These are phyloP conservation scores for Popillia japonica DNA, from an alignment of 1,140 invertebrate species.

Conservation along the genomic window DNA sequence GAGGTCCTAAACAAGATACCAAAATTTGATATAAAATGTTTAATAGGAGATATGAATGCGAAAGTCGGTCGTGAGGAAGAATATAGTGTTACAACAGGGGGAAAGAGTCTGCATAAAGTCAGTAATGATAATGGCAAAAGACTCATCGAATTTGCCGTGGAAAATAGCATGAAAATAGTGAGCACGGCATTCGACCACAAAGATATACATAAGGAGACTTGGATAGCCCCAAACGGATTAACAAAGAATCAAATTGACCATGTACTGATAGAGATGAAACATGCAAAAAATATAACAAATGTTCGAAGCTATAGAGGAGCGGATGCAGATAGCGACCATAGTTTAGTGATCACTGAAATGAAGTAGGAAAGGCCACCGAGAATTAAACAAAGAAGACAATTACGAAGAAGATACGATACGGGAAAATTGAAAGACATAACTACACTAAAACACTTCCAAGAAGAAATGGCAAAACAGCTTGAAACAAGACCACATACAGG, in stretches of 20 bases:
- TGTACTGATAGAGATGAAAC: constrained; percentile 39
- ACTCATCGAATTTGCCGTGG: constrained; percentile 44
- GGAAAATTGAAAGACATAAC: constrained; percentile 7
- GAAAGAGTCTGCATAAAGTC: constrained; percentile 54
- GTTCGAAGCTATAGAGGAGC: constrained; percentile 42
- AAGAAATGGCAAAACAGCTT: background rate
- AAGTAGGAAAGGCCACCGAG: background rate
- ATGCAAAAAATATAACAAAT: constrained; percentile 37
- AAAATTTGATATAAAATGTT: no score
- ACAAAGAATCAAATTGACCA: constrained; percentile 44
- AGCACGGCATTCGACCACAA: constrained; percentile 46
- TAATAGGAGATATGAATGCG: constrained; percentile 31
- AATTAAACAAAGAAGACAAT: background rate
- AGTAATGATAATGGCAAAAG: constrained; percentile 49
- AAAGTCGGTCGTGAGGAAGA: constrained; percentile 37
- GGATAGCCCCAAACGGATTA: constrained; percentile 46
- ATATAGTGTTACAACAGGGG: constrained; percentile 49
- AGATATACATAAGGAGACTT: constrained; percentile 48
- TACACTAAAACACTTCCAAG: background rate
- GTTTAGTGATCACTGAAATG: background rate
- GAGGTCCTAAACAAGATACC: background rate
- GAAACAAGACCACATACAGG: background rate
- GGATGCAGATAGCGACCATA: constrained; percentile 21
- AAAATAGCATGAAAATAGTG: constrained; percentile 45
- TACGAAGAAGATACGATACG: background rate